These are phyloP conservation scores for Kryphioiulus occultus DNA, from an alignment of 2,888 invertebrate species.

Conservation along the genomic window DNA sequence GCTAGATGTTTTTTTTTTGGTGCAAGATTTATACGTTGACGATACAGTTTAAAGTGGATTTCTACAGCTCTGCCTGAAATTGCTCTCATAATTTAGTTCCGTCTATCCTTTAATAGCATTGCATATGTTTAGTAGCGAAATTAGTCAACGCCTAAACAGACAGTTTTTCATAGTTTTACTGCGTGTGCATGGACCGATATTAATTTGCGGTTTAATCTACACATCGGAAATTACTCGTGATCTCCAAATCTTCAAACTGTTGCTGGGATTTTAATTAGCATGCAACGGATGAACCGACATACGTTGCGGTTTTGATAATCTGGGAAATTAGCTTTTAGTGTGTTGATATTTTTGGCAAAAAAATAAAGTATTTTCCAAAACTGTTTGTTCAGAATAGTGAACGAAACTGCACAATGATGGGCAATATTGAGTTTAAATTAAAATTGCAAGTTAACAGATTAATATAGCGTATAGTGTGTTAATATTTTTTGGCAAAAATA, in stretches of 20 bases:
- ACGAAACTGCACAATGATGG: too few relatives aligned
- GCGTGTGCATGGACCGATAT: background rate
- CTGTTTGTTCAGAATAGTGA: too few relatives aligned
- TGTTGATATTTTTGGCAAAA: too few relatives aligned
- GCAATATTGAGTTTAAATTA: too few relatives aligned
- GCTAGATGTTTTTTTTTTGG: conserved; percentile 41
- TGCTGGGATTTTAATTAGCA: background rate
- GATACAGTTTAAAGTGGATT: conserved; percentile 44
- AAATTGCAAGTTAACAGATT: too few relatives aligned
- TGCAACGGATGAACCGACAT: background rate
- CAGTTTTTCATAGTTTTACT: background rate
- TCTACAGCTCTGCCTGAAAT: conserved; percentile 32
- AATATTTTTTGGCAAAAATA: too few relatives aligned
- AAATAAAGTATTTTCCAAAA: too few relatives aligned
- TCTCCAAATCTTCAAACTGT: background rate
- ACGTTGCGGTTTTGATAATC: background rate
- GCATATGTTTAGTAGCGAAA: conserved; percentile 20
- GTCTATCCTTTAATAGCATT: conserved; percentile 28
- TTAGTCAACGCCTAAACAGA: conserved; percentile 13
- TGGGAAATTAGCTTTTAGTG: background rate
- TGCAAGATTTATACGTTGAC: conserved; percentile 41
- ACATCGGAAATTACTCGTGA: background rate
- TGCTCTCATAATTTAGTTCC: conserved; percentile 45
- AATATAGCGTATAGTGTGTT: too few relatives aligned
- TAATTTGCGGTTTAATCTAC: conserved; percentile 30